A percentile compares a stretch with the other conserved stretches of the same genome.
phyloP scores from a whole-genome alignment of 2,888 invertebrate genomes.

The Hoplodrina ambigua region DNA sequence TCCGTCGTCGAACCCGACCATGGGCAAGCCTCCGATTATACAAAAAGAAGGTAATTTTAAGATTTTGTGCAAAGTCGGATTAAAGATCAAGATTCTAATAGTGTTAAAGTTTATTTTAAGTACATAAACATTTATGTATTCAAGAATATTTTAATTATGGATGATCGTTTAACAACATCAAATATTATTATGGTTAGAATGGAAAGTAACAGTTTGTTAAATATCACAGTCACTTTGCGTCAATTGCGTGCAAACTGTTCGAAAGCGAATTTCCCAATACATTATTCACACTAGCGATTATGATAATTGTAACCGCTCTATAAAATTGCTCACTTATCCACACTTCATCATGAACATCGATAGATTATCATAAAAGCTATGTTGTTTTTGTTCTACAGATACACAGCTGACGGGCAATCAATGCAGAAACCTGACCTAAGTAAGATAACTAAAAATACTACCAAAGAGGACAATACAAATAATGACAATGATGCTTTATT shows the following conservation, averaged over 20 bases:
- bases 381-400: slow-evolving; percentile 78
- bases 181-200: slow-evolving; percentile 40
- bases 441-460: slow-evolving; percentile 85
- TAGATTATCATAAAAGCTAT: slow-evolving; percentile 23
- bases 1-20: slow-evolving; percentile 91
- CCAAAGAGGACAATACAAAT: slow-evolving; percentile 78
- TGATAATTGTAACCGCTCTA: slow-evolving; percentile 59
- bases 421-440: slow-evolving; percentile 91
- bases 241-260: slow-evolving; percentile 68
- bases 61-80: background rate
- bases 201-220: slow-evolving; percentile 70
- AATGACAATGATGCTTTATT: slow-evolving; percentile 91
- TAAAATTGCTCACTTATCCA: slow-evolving; percentile 49
- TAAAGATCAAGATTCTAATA: background rate
- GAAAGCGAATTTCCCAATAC: slow-evolving; percentile 70
- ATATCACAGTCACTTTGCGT: slow-evolving; percentile 59
- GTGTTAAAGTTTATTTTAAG: background rate
- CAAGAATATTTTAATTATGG: background rate
- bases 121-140: background rate
- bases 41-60: slow-evolving; percentile 87
- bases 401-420: slow-evolving; percentile 90
- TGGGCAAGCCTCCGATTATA: slow-evolving; percentile 93
- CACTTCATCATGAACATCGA: slow-evolving; percentile 34
- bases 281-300: slow-evolving; percentile 63
- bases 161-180: background rate